phyloP scores from a whole-genome alignment of 2,888 invertebrate genomes.

The Choristoneura rosaceana region DNA sequence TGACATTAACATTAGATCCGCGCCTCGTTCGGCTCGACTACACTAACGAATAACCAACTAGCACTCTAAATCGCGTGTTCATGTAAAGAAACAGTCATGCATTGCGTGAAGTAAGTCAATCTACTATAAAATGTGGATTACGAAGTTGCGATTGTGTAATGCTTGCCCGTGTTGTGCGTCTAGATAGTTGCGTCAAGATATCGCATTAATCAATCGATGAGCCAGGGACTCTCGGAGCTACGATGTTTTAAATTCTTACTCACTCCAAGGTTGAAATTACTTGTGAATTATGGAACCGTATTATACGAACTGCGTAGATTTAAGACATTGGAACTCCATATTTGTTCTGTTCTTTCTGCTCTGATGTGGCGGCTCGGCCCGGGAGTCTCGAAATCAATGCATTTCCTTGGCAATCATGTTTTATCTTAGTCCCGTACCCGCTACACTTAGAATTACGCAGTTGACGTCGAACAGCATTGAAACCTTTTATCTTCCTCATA shows the following conservation, averaged over 20 bases:
- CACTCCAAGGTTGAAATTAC: not conserved
- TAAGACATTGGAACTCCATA: not conserved
- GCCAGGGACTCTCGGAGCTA: constrained; percentile 47
- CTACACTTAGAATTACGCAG: no score
- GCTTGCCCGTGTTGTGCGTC: constrained; percentile 16
- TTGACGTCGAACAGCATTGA: not conserved
- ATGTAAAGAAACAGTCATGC: constrained; percentile 19
- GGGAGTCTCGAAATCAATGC: no score
- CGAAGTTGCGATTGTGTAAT: constrained; percentile 30
- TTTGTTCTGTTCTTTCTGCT: no score
- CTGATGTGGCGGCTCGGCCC: no score
- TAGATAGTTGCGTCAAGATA: constrained; percentile 53
- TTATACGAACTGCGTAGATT: not conserved
- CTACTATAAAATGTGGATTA: constrained; percentile 27
- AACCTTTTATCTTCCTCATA: not conserved
- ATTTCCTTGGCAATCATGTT: no score
- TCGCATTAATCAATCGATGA: constrained; percentile 57
- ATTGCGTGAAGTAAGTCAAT: constrained; percentile 27
- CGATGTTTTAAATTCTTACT: not conserved
- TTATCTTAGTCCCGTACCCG: no score
- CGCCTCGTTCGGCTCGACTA: not conserved
- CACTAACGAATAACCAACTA: constrained; percentile 11
- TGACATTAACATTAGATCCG: constrained; percentile 13
- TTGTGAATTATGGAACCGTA: not conserved
- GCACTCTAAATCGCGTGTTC: constrained; percentile 37